Evolutionary conservation across 2,888 invertebrate species (phyloP).

Genomic region (Epinotia demarniana): DNA sequence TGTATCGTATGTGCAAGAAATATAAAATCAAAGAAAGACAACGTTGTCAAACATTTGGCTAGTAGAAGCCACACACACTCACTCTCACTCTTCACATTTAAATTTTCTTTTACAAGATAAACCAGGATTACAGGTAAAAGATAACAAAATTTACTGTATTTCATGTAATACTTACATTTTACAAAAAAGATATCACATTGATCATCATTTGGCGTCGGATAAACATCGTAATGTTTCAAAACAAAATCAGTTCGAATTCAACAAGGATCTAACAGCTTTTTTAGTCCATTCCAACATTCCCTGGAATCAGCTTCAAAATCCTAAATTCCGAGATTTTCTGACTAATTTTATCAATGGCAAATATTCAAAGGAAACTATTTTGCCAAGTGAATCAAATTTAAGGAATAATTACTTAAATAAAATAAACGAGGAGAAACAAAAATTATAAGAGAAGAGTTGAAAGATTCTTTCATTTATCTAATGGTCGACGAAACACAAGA

Average conservation of each 20-base stretch:
- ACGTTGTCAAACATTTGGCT: no score
- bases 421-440: not conserved
- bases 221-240: not conserved
- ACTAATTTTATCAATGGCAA: conserved; percentile 10
- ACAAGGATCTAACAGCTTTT: conserved; percentile 11
- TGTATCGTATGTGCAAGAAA: conserved; percentile 13
- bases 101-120: conserved; percentile 10
- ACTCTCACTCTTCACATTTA: no score
- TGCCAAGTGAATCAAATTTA: no score
- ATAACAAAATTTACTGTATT: conserved; percentile 17
- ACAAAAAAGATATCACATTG: conserved; percentile 15
- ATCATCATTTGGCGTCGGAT: conserved; percentile 19
- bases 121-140: conserved; percentile 20
- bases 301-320: conserved; percentile 16
- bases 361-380: conserved; percentile 21
- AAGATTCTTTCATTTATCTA: conserved; percentile 26
- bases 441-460: not conserved
- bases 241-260: conserved; percentile 11
- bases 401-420: conserved; percentile 25
- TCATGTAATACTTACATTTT: conserved; percentile 23
- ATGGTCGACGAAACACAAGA: conserved; percentile 17
- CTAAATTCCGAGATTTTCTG: conserved; percentile 11
- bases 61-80: no score
- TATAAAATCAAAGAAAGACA: conserved; percentile 21
- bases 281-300: conserved; percentile 19